phyloP scores from a whole-genome alignment of 2,888 invertebrate genomes.

The Mythimna pallens region DNA sequence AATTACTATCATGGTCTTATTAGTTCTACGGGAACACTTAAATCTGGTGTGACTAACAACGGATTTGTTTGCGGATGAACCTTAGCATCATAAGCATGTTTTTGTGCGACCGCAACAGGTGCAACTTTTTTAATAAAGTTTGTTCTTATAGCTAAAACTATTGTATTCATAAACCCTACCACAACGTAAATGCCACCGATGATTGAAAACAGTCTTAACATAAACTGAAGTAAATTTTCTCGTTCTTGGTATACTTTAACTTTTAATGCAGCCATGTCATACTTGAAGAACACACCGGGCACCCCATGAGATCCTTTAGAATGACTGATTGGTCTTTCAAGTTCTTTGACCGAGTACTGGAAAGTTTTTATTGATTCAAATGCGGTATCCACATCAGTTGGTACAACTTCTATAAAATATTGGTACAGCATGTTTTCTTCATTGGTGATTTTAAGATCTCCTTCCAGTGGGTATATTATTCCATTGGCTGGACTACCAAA shows the following conservation, averaged over 20 bases:
- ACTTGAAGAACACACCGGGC: constrained; percentile 98
- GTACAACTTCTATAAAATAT: constrained; percentile 98
- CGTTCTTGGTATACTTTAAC: constrained; percentile 95
- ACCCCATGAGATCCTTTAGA: constrained; percentile 96
- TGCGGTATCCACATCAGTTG: constrained; percentile 97
- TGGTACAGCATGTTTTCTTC: constrained; percentile 94
- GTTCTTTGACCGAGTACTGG: constrained; percentile 98
- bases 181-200: constrained; percentile 98
- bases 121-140: constrained; percentile 68
- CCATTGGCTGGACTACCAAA: constrained; percentile 97
- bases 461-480: constrained; percentile 98
- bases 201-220: constrained; percentile 96
- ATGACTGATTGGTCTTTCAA: constrained; percentile 94
- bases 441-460: constrained; percentile 96
- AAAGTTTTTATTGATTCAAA: constrained; percentile 94
- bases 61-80: constrained; percentile 72
- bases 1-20: constrained; percentile 80
- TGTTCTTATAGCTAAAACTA: constrained; percentile 78
- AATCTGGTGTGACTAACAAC: constrained; percentile 77
- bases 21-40: constrained; percentile 82
- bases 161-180: constrained; percentile 90
- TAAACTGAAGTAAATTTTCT: constrained; percentile 94
- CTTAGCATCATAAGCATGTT: constrained; percentile 65
- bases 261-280: constrained; percentile 97
- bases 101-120: constrained; percentile 62